A percentile compares a stretch with the other conserved stretches of the same genome.
Conservation (phyloP, 2,797 vertebrate species). For the Helostoma temminkii region DNA sequence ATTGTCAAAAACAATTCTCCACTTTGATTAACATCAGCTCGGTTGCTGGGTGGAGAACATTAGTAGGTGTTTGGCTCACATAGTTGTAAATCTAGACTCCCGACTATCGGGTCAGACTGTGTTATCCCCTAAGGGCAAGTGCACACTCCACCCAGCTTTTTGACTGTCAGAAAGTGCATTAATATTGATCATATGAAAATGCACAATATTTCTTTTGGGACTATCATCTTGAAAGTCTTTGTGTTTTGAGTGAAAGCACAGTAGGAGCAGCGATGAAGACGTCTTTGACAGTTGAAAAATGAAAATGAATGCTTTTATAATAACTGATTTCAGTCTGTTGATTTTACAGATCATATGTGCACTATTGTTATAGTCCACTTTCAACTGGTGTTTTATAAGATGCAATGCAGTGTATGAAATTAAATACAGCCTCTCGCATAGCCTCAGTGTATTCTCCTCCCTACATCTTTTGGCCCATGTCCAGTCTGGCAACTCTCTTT, state of each 20-base stretch:
- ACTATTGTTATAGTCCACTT: not conserved
- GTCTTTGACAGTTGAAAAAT: slow-evolving; percentile 14
- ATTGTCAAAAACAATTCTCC: slow-evolving; percentile 14
- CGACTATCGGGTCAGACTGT: slow-evolving; percentile 31
- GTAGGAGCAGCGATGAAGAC: not conserved
- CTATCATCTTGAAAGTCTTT: slow-evolving; percentile 7
- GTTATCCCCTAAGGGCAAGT: slow-evolving; percentile 16
- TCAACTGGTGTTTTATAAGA: slow-evolving; percentile 7
- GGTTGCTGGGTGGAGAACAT: slow-evolving; percentile 22
- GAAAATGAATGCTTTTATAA: slow-evolving; percentile 6
- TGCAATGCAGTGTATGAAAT: slow-evolving; percentile 29
- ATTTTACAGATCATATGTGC: slow-evolving; percentile 4
- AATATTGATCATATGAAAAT: slow-evolving; percentile 57
- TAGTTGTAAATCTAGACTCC: slow-evolving; percentile 43
- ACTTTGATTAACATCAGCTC: slow-evolving; percentile 19
- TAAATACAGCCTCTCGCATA: slow-evolving; percentile 33
- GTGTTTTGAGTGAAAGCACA: slow-evolving; percentile 25
- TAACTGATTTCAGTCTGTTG: not conserved
- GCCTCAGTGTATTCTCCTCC: slow-evolving; percentile 23
- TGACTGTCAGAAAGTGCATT: slow-evolving; percentile 54
- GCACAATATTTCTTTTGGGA: slow-evolving; percentile 7
- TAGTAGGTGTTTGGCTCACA: slow-evolving; percentile 29
- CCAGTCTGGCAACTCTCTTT: slow-evolving; percentile 17
- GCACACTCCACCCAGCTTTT: slow-evolving; percentile 17
- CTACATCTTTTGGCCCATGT: slow-evolving; percentile 20